Conservation (phyloP, 30 jellyfish, hydroid and myxozoan genomes). For the Aurelia sp. region DNA sequence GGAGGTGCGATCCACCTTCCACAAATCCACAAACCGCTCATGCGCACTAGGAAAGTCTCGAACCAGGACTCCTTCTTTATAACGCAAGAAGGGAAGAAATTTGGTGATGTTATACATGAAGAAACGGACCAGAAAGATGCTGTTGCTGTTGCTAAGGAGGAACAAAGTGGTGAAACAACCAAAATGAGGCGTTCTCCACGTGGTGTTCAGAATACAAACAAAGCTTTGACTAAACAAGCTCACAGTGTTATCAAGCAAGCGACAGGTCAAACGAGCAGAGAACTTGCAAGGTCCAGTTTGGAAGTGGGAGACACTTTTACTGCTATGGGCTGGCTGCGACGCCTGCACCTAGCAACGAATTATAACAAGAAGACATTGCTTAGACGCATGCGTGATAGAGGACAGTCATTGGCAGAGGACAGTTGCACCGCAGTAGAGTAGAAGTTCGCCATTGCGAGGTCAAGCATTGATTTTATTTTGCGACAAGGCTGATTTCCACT, state of each 20-base stretch:
- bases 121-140: slow-evolving; percentile 3
- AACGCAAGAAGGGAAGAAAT: slow-evolving; percentile 28
- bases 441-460: no score
- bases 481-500: no score
- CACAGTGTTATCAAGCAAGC: slow-evolving; percentile 56
- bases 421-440: no score
- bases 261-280: slow-evolving; percentile 63
- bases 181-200: background rate
- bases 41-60: background rate
- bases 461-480: no score
- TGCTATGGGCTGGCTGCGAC: slow-evolving; percentile 74
- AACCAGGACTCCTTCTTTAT: slow-evolving; percentile 32
- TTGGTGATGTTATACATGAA: slow-evolving; percentile 7
- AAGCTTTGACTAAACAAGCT: slow-evolving; percentile 39
- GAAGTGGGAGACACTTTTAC: slow-evolving; percentile 71
- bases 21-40: slow-evolving; percentile 4
- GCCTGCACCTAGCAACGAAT: slow-evolving; percentile 69
- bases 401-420: slow-evolving; percentile 19
- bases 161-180: background rate
- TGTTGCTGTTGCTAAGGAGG: background rate
- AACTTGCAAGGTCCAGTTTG: slow-evolving; percentile 62
- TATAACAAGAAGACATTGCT: slow-evolving; percentile 60
- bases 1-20: slow-evolving; percentile 36
- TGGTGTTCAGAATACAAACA: slow-evolving; percentile 4
- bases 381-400: slow-evolving; percentile 64